phyloP scores from a whole-genome alignment of 2,113 vertebrate genomes.

The Chauna torquata region DNA sequence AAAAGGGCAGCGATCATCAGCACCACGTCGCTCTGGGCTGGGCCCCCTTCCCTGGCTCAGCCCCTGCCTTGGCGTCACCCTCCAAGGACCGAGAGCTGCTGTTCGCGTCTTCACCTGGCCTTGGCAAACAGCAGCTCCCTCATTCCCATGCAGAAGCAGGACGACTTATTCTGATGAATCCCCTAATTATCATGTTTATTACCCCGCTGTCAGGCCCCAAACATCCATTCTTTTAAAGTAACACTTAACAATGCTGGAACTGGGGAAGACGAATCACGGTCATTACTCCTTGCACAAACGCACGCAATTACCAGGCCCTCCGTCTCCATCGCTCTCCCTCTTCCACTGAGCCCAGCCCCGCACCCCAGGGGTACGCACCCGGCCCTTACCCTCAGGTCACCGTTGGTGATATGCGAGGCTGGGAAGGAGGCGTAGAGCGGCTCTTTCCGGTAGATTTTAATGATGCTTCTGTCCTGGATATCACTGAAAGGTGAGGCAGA shows the following conservation, averaged over 20 bases:
- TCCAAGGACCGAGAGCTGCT: fast-evolving
- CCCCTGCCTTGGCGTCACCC: background rate
- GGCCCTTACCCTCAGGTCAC: constrained; percentile 91
- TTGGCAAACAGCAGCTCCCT: background rate
- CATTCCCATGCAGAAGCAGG: fast-evolving
- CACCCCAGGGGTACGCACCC: fast-evolving
- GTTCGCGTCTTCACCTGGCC: background rate
- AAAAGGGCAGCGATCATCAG: background rate
- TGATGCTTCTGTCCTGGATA: constrained; percentile 97
- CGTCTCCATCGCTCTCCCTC: fast-evolving
- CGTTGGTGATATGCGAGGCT: constrained; percentile 92
- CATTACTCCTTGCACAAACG: background rate
- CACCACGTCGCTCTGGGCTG: fast-evolving
- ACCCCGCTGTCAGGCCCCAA: background rate
- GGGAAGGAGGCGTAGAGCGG: constrained; percentile 95
- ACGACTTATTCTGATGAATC: constrained; percentile 43
- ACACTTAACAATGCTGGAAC: background rate
- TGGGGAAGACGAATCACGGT: fast-evolving
- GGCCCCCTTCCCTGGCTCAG: background rate
- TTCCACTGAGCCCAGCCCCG: background rate
- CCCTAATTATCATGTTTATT: background rate
- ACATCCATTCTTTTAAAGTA: background rate
- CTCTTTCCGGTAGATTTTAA: constrained; percentile 98
- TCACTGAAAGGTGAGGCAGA: constrained; percentile 74
- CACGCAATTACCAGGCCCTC: background rate